Evolutionary conservation across 2,888 invertebrate genomes (phyloP).

Genomic region (Drosophila colorata): DNA sequence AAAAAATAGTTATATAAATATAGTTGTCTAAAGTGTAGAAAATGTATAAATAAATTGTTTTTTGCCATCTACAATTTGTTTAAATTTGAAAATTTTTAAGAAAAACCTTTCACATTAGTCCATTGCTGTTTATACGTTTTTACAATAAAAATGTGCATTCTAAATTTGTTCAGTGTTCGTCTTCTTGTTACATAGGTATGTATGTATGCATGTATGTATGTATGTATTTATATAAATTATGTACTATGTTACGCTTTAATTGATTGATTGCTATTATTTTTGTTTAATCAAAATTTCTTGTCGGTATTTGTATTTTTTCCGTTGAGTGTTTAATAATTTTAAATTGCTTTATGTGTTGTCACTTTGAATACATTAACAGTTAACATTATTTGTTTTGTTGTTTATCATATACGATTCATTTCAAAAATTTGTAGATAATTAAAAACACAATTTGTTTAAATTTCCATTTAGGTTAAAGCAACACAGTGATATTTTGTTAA

Average conservation of each 20-base stretch:
- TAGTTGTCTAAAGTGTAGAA: constrained; percentile 38
- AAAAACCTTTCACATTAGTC: constrained; percentile 3
- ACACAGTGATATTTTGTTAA: constrained; percentile 67
- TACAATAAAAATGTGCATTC: constrained; percentile 57
- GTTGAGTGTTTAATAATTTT: constrained; percentile 47
- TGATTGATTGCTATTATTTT: constrained; percentile 67
- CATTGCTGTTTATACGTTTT: constrained; percentile 32
- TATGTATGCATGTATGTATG: constrained; percentile 33
- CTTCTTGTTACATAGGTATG: constrained; percentile 10
- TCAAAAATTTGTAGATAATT: constrained; percentile 39
- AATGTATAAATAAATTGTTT: constrained; percentile 20
- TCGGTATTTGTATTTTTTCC: constrained; percentile 19
- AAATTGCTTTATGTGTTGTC: constrained; percentile 54
- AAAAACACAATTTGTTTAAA: constrained; percentile 49
- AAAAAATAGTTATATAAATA: constrained; percentile 29
- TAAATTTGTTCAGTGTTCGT: constrained; percentile 54
- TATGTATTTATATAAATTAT: constrained; percentile 48
- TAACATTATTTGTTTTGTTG: constrained; percentile 44
- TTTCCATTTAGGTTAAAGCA: constrained; percentile 54
- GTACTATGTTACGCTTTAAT: constrained; percentile 51
- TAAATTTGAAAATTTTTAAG: constrained; percentile 26
- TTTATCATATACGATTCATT: constrained; percentile 50
- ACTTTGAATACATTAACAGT: constrained; percentile 68
- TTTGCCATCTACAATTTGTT: constrained; percentile 28
- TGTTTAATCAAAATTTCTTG: constrained; percentile 61